Evolutionary conservation across 2,113 vertebrate genomes (phyloP), one percentile per base, ranked within the genome.

Genomic region (Columba janthina): DNA sequence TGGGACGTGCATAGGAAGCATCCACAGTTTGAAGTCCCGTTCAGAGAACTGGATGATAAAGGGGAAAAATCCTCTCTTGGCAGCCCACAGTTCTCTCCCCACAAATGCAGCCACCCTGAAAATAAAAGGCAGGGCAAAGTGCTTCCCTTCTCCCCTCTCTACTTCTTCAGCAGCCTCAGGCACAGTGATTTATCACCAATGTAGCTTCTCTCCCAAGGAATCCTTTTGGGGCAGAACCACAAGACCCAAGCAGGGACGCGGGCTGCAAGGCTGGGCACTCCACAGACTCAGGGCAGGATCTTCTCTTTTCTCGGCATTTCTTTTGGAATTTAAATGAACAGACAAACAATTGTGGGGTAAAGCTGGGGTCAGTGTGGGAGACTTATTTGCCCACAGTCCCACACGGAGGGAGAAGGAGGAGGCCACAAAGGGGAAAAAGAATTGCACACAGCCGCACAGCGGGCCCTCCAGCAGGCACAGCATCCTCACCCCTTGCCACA

Each of bases 301-400:
- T 34, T 38, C 82, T 34, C 79, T 75, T 84, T 90, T 64, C 69
- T 88, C 78, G 70, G 18, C 15, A 0, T 70, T 85, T 71, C 88
- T 69, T 94, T 86, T 69, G 44, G 76, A 78, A 94, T 96, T 94
- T 85, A 89, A 95, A 94, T 84, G 50, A 90, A 87, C 32, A 34
- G 79, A 8, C 60, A 51, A 93, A 93, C 65, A 90, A 92, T n/a
- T 4, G 44, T 15, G 61, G 73, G 93, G 83, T 93, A 92, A 93
- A 86, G 50, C 76, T 11, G 70, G 22, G 85, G 79, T 93, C 95
- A 92, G 73, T 50, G 15, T 0, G 2, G 42, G 61, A 88, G 36
- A 29, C 15, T 7, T 9, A 7, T 36, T 11, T 92, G 76, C 65
- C 79, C 80, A 20, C 13, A 69, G 79, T 8, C 34, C 60, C 69